Conservation (phyloP, 2,888 invertebrate species). For the Rhabditoides inermis region DNA sequence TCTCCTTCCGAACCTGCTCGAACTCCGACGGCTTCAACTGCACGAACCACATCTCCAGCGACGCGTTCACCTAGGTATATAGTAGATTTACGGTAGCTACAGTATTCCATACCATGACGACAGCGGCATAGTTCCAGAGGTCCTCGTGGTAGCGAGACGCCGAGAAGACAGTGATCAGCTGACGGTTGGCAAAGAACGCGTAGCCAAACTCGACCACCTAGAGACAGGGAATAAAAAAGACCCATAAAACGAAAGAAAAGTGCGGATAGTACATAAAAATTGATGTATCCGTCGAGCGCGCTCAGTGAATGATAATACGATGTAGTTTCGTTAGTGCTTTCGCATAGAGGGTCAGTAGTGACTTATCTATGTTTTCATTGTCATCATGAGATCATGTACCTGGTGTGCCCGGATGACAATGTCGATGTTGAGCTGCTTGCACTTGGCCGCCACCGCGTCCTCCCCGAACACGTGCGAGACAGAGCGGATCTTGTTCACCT, state of each 20-base stretch:
- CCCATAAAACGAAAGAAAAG: background rate
- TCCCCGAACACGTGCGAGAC: slow-evolving; percentile 33
- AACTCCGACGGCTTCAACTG: slow-evolving; percentile 36
- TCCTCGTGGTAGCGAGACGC: slow-evolving; percentile 36
- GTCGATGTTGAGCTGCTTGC: slow-evolving; percentile 22
- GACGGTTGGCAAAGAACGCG: slow-evolving; percentile 20
- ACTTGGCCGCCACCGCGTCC: slow-evolving; percentile 19
- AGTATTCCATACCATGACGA: slow-evolving; percentile 31
- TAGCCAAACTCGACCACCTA: slow-evolving; percentile 27
- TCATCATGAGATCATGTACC: no score
- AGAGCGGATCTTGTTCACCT: slow-evolving; percentile 29
- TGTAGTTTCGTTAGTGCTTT: no score
- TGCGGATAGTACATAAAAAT: no score
- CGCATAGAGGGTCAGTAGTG: no score
- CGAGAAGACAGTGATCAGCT: slow-evolving; percentile 37
- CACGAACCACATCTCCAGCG: slow-evolving; percentile 27
- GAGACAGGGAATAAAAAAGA: background rate
- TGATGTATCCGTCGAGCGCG: no score
- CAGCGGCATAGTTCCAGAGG: slow-evolving; percentile 32
- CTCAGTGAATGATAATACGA: no score
- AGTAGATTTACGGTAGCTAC: no score
- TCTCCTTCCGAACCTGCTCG: slow-evolving; percentile 15
- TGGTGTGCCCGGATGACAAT: slow-evolving; percentile 24
- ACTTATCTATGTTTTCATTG: no score
- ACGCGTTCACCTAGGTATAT: slow-evolving; percentile 5